Percentiles rank a stretch among this genome's conserved stretches.
Conservation (phyloP, 2,113 vertebrate genomes). For the Bubo bubo region DNA sequence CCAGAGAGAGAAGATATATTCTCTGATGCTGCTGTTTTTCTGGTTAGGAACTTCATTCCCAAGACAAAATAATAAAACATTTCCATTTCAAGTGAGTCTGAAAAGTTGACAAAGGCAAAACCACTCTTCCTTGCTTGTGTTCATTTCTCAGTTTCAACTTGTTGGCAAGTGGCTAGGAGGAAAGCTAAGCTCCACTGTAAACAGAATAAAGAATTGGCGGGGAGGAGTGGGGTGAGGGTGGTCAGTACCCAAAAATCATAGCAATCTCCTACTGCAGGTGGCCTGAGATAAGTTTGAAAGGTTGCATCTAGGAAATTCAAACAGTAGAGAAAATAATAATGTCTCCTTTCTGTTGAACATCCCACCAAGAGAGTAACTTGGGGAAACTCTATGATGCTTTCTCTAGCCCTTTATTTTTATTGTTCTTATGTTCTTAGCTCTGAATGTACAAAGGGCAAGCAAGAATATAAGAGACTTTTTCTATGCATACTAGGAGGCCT, state of each 20-base stretch:
- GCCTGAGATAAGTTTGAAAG: background rate
- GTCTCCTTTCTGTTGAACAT: background rate
- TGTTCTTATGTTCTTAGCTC: background rate
- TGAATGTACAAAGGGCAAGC: background rate
- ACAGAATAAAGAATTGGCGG: background rate
- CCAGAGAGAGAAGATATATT: background rate
- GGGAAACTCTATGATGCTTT: background rate
- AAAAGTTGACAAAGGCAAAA: background rate
- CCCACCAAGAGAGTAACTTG: background rate
- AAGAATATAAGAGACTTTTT: background rate
- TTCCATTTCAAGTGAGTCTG: background rate
- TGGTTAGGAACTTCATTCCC: background rate
- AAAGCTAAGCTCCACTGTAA: background rate
- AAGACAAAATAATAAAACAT: background rate
- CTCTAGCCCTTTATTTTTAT: background rate
- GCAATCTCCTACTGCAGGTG: background rate
- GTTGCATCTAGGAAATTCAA: background rate
- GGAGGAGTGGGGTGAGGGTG: accelerated
- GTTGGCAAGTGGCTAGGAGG: background rate
- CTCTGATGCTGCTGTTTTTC: background rate
- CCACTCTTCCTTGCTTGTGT: background rate
- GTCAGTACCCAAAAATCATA: background rate
- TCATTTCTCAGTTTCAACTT: background rate
- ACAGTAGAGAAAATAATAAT: background rate
- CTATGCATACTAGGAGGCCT: background rate